Conservation (phyloP, 2,888 invertebrate species). For the Mythimna loreyi region DNA sequence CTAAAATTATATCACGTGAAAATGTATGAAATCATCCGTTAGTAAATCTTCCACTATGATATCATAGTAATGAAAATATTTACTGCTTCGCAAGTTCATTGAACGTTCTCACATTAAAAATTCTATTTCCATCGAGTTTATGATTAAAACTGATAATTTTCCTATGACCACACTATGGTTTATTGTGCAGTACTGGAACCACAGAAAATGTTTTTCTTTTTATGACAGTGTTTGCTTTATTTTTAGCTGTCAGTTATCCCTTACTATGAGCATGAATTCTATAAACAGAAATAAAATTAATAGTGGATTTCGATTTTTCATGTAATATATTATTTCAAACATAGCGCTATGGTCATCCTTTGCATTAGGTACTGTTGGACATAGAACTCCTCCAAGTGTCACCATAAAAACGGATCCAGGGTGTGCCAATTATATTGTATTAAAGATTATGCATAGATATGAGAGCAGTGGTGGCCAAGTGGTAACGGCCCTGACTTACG, state of each 20-base stretch:
- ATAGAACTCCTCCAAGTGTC: no score
- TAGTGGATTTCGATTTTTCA: no score
- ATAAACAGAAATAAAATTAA: not conserved
- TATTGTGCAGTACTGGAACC: conserved; percentile 61
- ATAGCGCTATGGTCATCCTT: no score
- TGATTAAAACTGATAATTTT: conserved; percentile 49
- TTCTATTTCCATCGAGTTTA: conserved; percentile 58
- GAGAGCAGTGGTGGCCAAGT: no score
- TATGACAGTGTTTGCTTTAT: conserved; percentile 62
- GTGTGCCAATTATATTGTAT: no score
- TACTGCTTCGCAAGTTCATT: conserved; percentile 37
- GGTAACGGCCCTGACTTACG: no score
- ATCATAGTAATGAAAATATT: conserved; percentile 14
- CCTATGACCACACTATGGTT: conserved; percentile 39
- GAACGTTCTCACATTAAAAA: conserved; percentile 38
- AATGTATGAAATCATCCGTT: not conserved
- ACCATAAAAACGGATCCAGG: no score
- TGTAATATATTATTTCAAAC: no score
- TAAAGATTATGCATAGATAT: no score
- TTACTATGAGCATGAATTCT: conserved; percentile 31
- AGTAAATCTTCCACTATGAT: not conserved
- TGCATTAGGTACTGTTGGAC: no score
- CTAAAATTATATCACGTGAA: not conserved
- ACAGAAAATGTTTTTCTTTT: conserved; percentile 60
- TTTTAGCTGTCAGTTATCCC: conserved; percentile 50